phyloP scores from a whole-genome alignment of 2,113 vertebrate genomes.

The Mirza zaza region DNA sequence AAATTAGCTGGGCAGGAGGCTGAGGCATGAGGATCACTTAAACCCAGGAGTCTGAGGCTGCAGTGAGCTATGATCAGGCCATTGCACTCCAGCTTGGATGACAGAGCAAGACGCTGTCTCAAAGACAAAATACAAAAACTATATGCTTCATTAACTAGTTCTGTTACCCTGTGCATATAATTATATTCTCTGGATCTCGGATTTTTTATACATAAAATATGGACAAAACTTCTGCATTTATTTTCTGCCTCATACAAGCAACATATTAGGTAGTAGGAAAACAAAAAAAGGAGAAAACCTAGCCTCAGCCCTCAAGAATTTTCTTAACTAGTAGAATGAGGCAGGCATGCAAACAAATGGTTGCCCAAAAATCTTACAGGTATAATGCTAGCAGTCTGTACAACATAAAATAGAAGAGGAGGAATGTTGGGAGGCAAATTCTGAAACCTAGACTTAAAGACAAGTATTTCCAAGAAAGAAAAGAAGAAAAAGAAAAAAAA shows the following conservation, averaged over 20 bases:
- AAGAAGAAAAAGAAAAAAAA: not conserved
- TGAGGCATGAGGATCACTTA: not conserved
- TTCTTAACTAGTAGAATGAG: not conserved
- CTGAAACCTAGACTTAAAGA: not conserved
- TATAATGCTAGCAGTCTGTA: not conserved
- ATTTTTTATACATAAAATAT: not conserved
- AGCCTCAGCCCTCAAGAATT: not conserved
- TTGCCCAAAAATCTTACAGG: not conserved
- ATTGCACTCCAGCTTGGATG: not conserved
- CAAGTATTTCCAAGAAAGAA: not conserved
- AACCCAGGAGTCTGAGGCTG: not conserved
- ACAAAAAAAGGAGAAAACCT: not conserved
- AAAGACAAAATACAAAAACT: not conserved
- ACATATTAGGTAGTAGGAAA: not conserved
- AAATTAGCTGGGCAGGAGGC: not conserved
- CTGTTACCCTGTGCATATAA: not conserved
- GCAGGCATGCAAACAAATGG: not conserved
- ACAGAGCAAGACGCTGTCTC: not conserved
- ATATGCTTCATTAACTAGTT: slow-evolving; percentile 13
- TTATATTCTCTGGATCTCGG: not conserved
- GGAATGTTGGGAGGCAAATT: not conserved
- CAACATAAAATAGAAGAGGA: not conserved
- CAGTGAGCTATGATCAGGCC: not conserved
- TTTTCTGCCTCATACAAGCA: not conserved
- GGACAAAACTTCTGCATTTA: not conserved